A percentile compares a stretch with the other conserved stretches of the same genome.
Conservation (phyloP, 2,113 vertebrate species). For the Atrichornis clamosus region DNA sequence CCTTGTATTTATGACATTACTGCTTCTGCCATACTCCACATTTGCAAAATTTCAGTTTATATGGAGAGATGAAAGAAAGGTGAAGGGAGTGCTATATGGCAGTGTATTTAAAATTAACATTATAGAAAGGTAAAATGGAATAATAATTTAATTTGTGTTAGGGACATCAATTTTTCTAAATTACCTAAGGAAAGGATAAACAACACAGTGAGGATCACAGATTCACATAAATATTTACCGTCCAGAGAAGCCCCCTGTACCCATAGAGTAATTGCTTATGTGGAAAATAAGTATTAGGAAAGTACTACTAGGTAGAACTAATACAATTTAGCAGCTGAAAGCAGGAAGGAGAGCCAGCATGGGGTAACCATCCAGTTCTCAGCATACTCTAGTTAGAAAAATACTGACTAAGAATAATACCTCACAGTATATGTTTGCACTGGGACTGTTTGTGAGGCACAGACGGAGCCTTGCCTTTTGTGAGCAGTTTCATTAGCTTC, state of each 20-base stretch:
- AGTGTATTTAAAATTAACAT: neutral
- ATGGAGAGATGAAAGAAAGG: neutral
- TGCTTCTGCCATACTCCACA: neutral
- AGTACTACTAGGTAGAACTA: neutral
- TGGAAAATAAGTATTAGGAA: neutral
- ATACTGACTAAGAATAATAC: neutral
- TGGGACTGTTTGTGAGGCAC: neutral
- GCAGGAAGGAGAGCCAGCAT: neutral
- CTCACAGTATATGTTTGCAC: neutral
- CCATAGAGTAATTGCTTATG: neutral
- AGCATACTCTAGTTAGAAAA: neutral
- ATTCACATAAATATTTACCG: neutral
- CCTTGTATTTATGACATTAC: neutral
- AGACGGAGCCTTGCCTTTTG: neutral
- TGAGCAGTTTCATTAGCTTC: neutral
- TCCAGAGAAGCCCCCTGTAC: neutral
- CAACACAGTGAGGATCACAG: neutral
- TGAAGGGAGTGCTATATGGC: neutral
- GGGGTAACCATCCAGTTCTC: neutral
- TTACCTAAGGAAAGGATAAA: neutral
- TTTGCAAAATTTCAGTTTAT: neutral
- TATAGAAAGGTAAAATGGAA: neutral
- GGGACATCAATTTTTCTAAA: neutral
- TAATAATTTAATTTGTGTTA: neutral
- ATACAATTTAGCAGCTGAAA: neutral